phyloP scores from a whole-genome alignment of 2,113 vertebrate species.

The Noturus placidus region DNA sequence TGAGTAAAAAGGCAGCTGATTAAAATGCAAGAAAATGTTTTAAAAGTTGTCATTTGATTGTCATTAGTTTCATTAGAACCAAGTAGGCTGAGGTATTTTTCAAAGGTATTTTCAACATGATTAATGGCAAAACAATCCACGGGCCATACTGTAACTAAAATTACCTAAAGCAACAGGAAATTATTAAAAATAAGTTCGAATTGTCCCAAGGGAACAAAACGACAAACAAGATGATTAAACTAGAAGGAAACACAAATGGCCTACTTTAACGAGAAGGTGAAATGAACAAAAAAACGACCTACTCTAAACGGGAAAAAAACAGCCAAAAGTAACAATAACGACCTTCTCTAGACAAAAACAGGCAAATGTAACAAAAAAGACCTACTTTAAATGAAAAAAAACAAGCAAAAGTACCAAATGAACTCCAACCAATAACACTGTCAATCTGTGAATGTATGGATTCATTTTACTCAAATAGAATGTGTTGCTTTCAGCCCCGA shows the following conservation, averaged over 20 bases:
- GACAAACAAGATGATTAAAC: not conserved
- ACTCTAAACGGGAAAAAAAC: not conserved
- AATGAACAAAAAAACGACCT: not conserved
- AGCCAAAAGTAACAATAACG: not conserved
- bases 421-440: not conserved
- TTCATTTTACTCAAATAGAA: not conserved
- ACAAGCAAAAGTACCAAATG: not conserved
- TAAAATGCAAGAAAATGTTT: too few relatives aligned
- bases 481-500: not conserved
- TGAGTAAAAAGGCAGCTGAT: not conserved
- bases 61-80: too few relatives aligned
- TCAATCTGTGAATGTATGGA: not conserved
- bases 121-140: too few relatives aligned
- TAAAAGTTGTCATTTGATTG: too few relatives aligned
- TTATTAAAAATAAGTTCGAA: not conserved
- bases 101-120: too few relatives aligned
- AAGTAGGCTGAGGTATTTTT: not conserved
- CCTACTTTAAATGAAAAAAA: not conserved
- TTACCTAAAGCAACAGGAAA: not conserved
- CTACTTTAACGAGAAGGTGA: not conserved
- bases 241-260: not conserved
- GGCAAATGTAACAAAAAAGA: not conserved
- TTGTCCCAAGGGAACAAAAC: not conserved
- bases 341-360: not conserved
- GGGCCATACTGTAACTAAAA: too few relatives aligned